phyloP scores from a whole-genome alignment of 2,888 invertebrate species.

The Xestobium rufovillosum region DNA sequence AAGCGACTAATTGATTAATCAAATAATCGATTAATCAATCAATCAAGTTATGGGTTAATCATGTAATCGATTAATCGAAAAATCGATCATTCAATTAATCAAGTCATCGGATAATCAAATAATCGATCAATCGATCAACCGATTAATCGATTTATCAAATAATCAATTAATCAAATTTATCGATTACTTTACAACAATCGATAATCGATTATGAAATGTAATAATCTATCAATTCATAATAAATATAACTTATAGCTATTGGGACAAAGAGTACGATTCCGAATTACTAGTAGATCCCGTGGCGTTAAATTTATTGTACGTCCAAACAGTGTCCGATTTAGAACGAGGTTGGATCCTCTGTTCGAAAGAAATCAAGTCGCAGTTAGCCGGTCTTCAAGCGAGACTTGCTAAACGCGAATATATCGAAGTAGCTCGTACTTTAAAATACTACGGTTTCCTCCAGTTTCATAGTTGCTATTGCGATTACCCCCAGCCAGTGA shows the following conservation, averaged over 20 bases:
- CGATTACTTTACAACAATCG: too few species aligned
- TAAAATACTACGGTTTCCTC: slow-evolving; percentile 86
- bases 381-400: slow-evolving; percentile 63
- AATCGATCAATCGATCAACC: too few species aligned
- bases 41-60: too few species aligned
- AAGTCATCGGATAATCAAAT: too few species aligned
- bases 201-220: too few species aligned
- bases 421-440: slow-evolving; percentile 70
- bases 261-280: slow-evolving; percentile 79
- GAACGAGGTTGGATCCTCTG: slow-evolving; percentile 79
- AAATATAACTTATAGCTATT: slow-evolving; percentile 56
- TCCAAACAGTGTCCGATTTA: slow-evolving; percentile 81
- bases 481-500: slow-evolving; percentile 67
- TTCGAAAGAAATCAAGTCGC: slow-evolving; percentile 56
- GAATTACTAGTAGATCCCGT: slow-evolving; percentile 75
- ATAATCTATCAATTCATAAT: background rate
- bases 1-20: too few species aligned
- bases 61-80: too few species aligned
- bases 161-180: too few species aligned
- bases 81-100: too few species aligned
- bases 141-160: too few species aligned
- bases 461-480: slow-evolving; percentile 68
- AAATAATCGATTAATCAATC: too few species aligned
- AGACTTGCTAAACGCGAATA: slow-evolving; percentile 83
- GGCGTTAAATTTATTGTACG: slow-evolving; percentile 77